phyloP scores from a whole-genome alignment of 2,113 vertebrate species.

The Hyaena hyaena region DNA sequence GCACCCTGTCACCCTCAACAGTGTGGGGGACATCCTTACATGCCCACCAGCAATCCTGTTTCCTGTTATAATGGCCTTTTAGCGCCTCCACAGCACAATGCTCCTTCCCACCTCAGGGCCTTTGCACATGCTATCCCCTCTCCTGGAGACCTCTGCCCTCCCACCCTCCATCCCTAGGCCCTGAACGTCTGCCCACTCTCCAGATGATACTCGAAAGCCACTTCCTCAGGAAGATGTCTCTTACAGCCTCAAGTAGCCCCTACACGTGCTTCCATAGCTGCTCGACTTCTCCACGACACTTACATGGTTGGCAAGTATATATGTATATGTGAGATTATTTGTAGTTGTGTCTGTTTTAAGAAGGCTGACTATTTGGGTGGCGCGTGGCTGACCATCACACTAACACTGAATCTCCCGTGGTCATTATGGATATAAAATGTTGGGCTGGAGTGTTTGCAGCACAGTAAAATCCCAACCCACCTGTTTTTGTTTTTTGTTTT shows the following conservation, averaged over 20 bases:
- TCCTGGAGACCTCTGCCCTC: neutral
- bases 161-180: too few species aligned
- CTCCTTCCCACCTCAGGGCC: neutral
- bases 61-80: neutral
- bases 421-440: neutral
- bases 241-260: neutral
- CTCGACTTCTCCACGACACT: neutral
- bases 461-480: neutral
- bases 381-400: accelerated
- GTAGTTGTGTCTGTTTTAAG: neutral
- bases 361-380: neutral
- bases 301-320: neutral
- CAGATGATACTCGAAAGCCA: neutral
- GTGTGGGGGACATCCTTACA: neutral
- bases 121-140: neutral
- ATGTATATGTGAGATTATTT: neutral
- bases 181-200: neutral
- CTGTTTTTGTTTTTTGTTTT: neutral
- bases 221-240: neutral
- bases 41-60: accelerated
- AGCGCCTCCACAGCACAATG: neutral
- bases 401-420: neutral
- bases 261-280: accelerated
- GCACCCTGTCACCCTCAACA: neutral
- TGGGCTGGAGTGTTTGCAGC: accelerated